Evolutionary conservation across 2,113 vertebrate species (phyloP), one percentile per base, ranked within the genome.

Genomic region (Tricholaema leucomelas): DNA sequence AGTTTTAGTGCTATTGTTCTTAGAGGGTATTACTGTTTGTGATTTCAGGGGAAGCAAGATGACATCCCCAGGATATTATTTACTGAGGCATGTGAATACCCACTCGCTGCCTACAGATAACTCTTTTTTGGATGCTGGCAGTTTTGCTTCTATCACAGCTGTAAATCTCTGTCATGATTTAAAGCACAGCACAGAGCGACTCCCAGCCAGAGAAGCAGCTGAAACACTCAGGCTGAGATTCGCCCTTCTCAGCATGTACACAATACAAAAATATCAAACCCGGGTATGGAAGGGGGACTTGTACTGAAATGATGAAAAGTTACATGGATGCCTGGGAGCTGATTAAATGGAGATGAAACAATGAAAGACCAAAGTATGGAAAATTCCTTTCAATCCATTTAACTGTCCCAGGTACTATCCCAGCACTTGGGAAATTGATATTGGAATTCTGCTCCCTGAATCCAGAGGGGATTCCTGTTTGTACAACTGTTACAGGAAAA

Each of bases 1-100:
- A 93, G 92, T 44, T 94, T 96, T 94, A 96, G 95, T 96, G 96
- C 87, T 93, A 93, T 96, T 96, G 95, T 96, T 96, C 92, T 89
- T 91, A 77, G 72, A 74, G 38, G 52, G 72, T 82, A 87, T 77
- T 86, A 64, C 75, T 81, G 65, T 52, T 48, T 72, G 91, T 69
- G 81, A 58, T 93, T 91, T 60, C 94, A 91, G 82, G 64, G 65
- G 48, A 77, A 91, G 89, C 31, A 38, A 25, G 64, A 50, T 77
- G 81, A 94, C 84, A 85, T 77, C 42, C 75, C 64, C 8, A 36
- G 69, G 80, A 78, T 83, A 8, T 83, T 83, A 83, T 92, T 87
- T 93, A 75, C 84, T 17, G 71, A 76, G 59, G 36, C 61, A 52
- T 21, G 48, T 9, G 69, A 67, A 54, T 31, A 61, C 16, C 2